Percentiles rank a stretch among this genome's conserved stretches.
Evolutionary conservation across 1,140 invertebrate species (phyloP).

Genomic region (Nephila pilipes): DNA sequence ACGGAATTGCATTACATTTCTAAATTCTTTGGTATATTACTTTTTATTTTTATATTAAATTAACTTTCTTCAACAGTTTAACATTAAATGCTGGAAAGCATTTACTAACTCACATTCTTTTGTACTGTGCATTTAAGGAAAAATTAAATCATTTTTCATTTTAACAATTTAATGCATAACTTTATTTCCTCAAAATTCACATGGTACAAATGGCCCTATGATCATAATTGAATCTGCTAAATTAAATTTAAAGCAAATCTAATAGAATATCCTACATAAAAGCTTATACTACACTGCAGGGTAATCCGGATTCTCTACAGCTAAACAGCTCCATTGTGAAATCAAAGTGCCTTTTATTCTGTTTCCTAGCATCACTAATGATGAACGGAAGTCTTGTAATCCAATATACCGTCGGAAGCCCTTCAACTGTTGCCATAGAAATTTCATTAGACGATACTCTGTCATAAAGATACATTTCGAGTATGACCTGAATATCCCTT

Average conservation of each 20-base stretch:
- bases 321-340: neutral
- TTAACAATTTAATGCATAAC: too few species aligned
- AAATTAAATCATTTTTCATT: too few species aligned
- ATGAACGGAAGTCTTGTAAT: conserved; percentile 46
- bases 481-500: conserved; percentile 53
- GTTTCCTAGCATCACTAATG: neutral
- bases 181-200: too few species aligned
- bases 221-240: neutral
- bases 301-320: neutral
- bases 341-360: neutral
- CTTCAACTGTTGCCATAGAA: conserved; percentile 64
- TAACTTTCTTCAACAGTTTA: too few species aligned
- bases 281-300: neutral
- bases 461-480: conserved; percentile 69
- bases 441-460: conserved; percentile 56
- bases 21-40: too few species aligned
- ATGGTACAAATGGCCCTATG: too few species aligned
- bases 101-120: too few species aligned
- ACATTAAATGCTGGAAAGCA: too few species aligned
- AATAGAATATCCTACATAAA: neutral
- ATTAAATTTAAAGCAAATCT: neutral
- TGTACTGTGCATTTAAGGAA: too few species aligned
- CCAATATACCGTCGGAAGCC: conserved; percentile 4
- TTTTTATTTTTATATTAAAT: too few species aligned
- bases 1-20: too few species aligned